Evolutionary conservation across 2,888 invertebrate genomes (phyloP).

Genomic region (Lasius fuliginosus): DNA sequence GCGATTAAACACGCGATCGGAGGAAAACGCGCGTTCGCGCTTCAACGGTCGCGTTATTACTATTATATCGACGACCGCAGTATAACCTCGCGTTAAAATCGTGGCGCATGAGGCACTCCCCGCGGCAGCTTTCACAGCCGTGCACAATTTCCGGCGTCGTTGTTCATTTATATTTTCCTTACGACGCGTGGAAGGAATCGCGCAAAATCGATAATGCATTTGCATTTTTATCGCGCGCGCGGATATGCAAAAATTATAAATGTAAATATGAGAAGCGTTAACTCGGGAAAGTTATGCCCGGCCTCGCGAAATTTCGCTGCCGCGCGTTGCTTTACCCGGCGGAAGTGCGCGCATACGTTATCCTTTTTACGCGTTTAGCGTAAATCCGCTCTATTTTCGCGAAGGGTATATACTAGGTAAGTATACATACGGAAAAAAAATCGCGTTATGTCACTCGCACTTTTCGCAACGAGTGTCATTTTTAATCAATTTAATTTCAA

Average conservation of each 20-base stretch:
- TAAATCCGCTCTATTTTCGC: constrained; percentile 30
- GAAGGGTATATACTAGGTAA: no score
- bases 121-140: neutral
- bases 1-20: constrained; percentile 52
- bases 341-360: constrained; percentile 26
- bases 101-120: neutral
- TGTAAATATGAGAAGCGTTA: constrained; percentile 27
- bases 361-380: constrained; percentile 39
- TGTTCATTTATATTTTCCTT: neutral
- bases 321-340: neutral
- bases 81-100: neutral
- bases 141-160: neutral
- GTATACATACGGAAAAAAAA: neutral
- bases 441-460: neutral
- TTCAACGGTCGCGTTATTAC: constrained; percentile 40
- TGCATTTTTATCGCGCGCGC: constrained; percentile 38
- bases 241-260: constrained; percentile 35
- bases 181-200: neutral
- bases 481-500: neutral
- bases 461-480: constrained; percentile 9
- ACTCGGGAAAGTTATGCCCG: neutral
- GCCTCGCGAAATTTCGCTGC: constrained; percentile 27
- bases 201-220: constrained; percentile 29
- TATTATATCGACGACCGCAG: constrained; percentile 1
- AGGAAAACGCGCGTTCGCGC: constrained; percentile 29